Evolutionary conservation across 2,113 vertebrate species (phyloP).

Genomic region (Syngnathus floridae): DNA sequence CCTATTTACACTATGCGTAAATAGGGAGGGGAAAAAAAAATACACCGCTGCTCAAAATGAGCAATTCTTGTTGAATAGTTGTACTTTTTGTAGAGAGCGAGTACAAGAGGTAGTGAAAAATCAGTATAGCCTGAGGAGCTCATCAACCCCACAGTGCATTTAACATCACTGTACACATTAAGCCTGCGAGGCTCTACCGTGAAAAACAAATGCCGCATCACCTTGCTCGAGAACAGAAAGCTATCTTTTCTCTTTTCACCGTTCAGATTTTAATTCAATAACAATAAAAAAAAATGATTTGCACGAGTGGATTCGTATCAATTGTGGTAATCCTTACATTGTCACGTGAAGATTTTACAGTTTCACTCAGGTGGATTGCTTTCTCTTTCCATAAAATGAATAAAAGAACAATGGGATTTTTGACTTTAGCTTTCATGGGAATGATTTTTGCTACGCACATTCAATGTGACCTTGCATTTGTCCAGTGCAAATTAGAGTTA

Average conservation of each 20-base stretch:
- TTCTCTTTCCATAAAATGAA: slow-evolving; percentile 40
- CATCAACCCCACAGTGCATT: slow-evolving; percentile 4
- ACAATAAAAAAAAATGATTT: neutral
- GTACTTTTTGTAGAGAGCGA: neutral
- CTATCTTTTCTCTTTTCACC: neutral
- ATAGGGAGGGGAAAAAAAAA: neutral
- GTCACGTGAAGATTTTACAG: slow-evolving; percentile 13
- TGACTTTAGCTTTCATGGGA: slow-evolving; percentile 28
- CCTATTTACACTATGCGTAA: neutral
- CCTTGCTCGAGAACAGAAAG: neutral
- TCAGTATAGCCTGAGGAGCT: neutral
- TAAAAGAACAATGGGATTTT: slow-evolving; percentile 31
- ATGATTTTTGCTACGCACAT: neutral
- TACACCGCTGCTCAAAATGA: neutral
- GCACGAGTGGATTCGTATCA: slow-evolving; percentile 10
- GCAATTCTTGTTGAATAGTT: neutral
- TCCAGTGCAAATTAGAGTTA: slow-evolving; percentile 15
- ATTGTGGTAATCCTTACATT: slow-evolving; percentile 25
- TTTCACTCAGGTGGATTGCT: slow-evolving; percentile 31
- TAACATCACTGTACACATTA: slow-evolving; percentile 4
- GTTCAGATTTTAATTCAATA: neutral
- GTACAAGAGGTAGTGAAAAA: neutral
- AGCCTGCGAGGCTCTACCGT: neutral
- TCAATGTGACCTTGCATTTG: slow-evolving; percentile 39
- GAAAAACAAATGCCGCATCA: neutral